Evolutionary conservation across 2,888 invertebrate genomes (phyloP).

Genomic region (Empis livida): DNA sequence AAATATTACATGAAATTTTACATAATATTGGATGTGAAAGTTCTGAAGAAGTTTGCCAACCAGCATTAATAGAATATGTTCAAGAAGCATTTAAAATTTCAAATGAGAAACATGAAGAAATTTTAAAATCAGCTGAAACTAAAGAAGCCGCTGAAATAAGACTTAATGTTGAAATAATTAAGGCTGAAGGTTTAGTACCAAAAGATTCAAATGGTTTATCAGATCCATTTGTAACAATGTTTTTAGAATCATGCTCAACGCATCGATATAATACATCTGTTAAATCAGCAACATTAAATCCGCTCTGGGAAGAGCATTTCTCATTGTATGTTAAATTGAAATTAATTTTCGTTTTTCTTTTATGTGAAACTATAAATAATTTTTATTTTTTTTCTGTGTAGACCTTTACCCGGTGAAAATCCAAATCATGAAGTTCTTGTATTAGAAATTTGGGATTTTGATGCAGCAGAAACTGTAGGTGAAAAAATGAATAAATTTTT

Average conservation of each 20-base stretch:
- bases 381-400: too few species aligned
- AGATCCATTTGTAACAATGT: constrained; percentile 94
- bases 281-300: constrained; percentile 77
- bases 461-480: constrained; percentile 77
- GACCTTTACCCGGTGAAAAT: constrained; percentile 60
- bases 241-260: constrained; percentile 60
- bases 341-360: too few species aligned
- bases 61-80: constrained; percentile 56
- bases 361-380: too few species aligned
- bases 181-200: constrained; percentile 70
- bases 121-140: constrained; percentile 55
- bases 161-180: constrained; percentile 73
- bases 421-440: constrained; percentile 59
- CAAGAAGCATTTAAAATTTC: constrained; percentile 67
- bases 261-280: constrained; percentile 84
- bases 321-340: constrained; percentile 90
- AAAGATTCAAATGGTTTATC: constrained; percentile 89
- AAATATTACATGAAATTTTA: constrained; percentile 67
- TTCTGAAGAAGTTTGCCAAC: constrained; percentile 53
- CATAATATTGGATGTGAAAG: constrained; percentile 75
- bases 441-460: constrained; percentile 84
- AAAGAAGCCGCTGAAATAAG: constrained; percentile 76
- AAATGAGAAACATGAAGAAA: constrained; percentile 57
- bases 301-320: constrained; percentile 95
- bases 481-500: constrained; percentile 78